These are phyloP conservation scores for Nyctibius grandis DNA, from an alignment of 2,797 vertebrate species.

Conservation along the genomic window DNA sequence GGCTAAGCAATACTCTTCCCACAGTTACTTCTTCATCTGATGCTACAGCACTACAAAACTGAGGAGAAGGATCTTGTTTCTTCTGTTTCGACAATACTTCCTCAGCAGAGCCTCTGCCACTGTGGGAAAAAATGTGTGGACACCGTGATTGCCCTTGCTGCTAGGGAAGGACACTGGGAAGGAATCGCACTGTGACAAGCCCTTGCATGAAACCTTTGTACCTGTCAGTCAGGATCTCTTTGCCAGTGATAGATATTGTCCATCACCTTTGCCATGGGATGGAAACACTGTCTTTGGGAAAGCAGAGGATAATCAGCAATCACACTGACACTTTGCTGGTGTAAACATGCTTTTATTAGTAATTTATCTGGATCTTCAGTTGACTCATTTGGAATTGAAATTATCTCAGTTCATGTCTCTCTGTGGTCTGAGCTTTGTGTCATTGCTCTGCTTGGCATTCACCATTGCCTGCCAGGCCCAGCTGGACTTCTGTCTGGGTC, in stretches of 20 bases:
- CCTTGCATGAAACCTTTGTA: not conserved
- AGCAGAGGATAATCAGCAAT: not conserved
- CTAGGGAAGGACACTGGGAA: not conserved
- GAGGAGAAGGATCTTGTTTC: not conserved
- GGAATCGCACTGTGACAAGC: not conserved
- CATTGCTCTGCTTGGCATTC: not conserved
- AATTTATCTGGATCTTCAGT: not conserved
- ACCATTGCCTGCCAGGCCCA: not conserved
- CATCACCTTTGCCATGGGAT: not conserved
- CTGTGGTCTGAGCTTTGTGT: not conserved
- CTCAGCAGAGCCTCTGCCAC: not conserved
- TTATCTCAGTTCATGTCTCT: not conserved
- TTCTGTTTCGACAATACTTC: not conserved
- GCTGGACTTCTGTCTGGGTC: not conserved
- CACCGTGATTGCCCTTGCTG: not conserved
- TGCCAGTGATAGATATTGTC: not conserved
- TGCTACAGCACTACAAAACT: not conserved
- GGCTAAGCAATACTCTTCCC: not conserved
- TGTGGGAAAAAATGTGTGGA: not conserved
- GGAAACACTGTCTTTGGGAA: not conserved
- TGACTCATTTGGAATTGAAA: not conserved
- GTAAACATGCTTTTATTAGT: not conserved
- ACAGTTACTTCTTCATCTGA: not conserved
- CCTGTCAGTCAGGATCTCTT: not conserved
- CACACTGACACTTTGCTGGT: not conserved